phyloP scores from a whole-genome alignment of 2,888 invertebrate species.

The Drosophila pseudotakahashii region DNA sequence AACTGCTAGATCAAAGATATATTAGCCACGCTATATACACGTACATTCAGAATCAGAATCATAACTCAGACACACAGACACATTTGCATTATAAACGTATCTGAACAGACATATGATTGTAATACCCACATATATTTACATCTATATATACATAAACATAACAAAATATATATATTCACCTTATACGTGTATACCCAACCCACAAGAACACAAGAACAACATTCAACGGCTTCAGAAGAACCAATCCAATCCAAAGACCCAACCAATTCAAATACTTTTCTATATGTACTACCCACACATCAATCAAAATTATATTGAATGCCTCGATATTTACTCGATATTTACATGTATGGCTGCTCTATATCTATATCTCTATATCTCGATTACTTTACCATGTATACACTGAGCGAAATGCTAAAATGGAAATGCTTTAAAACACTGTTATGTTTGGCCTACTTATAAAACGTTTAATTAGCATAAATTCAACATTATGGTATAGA shows the following conservation, averaged over 20 bases:
- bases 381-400: constrained; percentile 65
- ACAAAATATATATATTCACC: constrained; percentile 27
- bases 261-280: constrained; percentile 37
- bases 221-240: constrained; percentile 62
- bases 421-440: constrained; percentile 73
- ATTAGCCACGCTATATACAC: constrained; percentile 27
- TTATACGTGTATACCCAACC: constrained; percentile 39
- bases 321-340: constrained; percentile 65
- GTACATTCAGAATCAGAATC: constrained; percentile 10
- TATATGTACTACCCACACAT: constrained; percentile 47
- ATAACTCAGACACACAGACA: constrained; percentile 9
- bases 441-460: constrained; percentile 77
- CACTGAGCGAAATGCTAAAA: constrained; percentile 74
- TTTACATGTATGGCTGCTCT: constrained; percentile 31
- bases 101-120: constrained; percentile 70
- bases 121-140: constrained; percentile 42
- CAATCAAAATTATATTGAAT: constrained; percentile 55
- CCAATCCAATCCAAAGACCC: constrained; percentile 9
- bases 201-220: constrained; percentile 26
- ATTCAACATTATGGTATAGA: constrained; percentile 43
- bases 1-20: constrained; percentile 45
- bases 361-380: constrained; percentile 46
- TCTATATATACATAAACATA: constrained; percentile 44
- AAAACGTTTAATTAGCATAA: constrained; percentile 69
- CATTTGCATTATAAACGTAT: constrained; percentile 56